phyloP scores from a whole-genome alignment of 2,797 vertebrate species.

The Rhabdomys pumilio region DNA sequence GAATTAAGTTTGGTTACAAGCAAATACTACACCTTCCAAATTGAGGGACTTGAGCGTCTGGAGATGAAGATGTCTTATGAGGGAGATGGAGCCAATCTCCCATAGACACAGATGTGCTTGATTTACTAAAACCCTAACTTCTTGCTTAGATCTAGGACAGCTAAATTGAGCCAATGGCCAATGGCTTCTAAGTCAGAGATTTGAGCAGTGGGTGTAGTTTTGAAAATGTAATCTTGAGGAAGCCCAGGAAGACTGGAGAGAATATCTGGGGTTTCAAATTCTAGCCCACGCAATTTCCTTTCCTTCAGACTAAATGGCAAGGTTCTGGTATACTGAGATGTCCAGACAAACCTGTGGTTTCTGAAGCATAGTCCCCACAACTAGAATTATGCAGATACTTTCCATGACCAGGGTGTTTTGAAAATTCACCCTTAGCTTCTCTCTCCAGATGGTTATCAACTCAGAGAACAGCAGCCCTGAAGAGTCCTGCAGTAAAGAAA shows the following conservation, averaged over 20 bases:
- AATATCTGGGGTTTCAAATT: not conserved
- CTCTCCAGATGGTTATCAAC: not conserved
- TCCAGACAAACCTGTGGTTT: not conserved
- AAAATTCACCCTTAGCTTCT: constrained; percentile 1
- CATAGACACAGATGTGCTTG: not conserved
- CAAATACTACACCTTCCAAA: not conserved
- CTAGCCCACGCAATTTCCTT: not conserved
- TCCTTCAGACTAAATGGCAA: not conserved
- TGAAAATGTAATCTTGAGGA: not conserved
- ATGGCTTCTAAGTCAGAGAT: not conserved
- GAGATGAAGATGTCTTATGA: not conserved
- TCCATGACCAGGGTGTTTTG: not conserved
- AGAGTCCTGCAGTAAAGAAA: not conserved
- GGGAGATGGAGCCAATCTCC: no score
- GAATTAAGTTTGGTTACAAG: no score
- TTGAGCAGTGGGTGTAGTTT: not conserved
- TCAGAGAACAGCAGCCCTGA: not conserved
- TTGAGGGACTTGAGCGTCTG: not conserved
- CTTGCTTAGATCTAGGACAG: not conserved
- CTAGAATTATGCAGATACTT: not conserved
- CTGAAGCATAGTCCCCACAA: not conserved
- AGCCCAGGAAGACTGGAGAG: no score
- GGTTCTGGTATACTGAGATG: not conserved
- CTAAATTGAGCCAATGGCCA: not conserved
- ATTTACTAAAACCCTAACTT: not conserved